Base-by-base conservation (phyloP, 2,888 invertebrate species). In the Dryococelus australis region DNA sequence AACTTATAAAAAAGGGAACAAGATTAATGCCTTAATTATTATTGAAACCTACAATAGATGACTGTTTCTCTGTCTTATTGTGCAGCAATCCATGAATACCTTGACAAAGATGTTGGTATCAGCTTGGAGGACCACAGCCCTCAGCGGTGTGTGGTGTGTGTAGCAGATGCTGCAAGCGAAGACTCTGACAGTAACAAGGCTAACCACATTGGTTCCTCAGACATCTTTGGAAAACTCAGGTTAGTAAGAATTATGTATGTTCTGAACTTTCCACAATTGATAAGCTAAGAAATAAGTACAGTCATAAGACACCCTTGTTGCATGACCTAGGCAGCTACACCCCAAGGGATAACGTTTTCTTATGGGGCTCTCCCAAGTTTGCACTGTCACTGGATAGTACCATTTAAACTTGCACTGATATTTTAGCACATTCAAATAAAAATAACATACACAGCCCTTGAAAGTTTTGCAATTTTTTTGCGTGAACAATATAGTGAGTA, bases 101-200 rank as follows among this genome's bases (percentile, higher is more conserved):
- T 98, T 91, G 96, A 96, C 24, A 96, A 96, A 87, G 96, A 97
- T 91, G 95, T 97, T 92, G 94, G 95, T 53, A 96, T 96, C 90
- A 97, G 96, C 90, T 93, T 99, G 86, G 96, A 97, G 90, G 98
- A 98, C 92, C 99, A 99, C 92, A 96, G 96, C 91, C 94, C 95
- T 2, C 94, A 94, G 85, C 94, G 95, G 88, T 99, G 98, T 92
- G 94, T 98, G 88, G 97, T 98, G 47, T 98, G 98, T 92, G 95
- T 94, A 88, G 95, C 95, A 28, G 93, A 92, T 89, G 92, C 91
- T 86, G 91, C 90, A 24, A 65, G 80, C 51, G 87, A 88, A n/a
- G 86, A 87, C n/a, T 84, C 87, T 51, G 86, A 88, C 86, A 89
- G 53, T 87, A 88, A 89, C 90, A 87, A 90, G 89, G 87, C 88